Evolutionary conservation across 1,140 invertebrate genomes (phyloP).

Genomic region (Drosophila kepulauana): DNA sequence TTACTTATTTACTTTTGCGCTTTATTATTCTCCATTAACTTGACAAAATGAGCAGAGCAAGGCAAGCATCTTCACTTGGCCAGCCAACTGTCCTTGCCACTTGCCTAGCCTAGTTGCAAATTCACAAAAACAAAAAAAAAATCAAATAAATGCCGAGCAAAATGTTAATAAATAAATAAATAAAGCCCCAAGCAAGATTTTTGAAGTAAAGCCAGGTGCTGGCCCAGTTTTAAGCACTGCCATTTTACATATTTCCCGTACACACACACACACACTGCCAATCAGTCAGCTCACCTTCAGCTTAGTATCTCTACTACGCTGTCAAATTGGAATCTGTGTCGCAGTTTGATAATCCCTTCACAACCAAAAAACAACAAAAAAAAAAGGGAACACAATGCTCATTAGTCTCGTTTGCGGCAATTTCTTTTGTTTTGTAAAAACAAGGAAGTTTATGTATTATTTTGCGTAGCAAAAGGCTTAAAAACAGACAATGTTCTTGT

Average conservation of each 20-base stretch:
- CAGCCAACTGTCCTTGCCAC: constrained; percentile 43
- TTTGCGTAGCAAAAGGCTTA: constrained; percentile 30
- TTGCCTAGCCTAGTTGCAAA: constrained; percentile 53
- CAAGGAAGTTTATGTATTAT: constrained; percentile 10
- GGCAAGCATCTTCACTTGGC: constrained; percentile 14
- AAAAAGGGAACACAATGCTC: constrained; percentile 25
- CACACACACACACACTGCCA: constrained; percentile 22
- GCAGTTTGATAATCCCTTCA: constrained; percentile 36
- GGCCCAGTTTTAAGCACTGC: constrained; percentile 2
- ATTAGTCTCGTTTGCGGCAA: constrained; percentile 60
- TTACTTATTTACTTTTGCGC: constrained; percentile 82
- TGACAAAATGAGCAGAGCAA: constrained; percentile 74
- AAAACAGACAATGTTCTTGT: constrained; percentile 21
- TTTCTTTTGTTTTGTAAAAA: constrained; percentile 30
- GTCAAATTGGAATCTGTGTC: constrained; percentile 2
- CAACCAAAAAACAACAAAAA: not conserved
- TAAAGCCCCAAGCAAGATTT: constrained; percentile 32
- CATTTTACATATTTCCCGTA: constrained; percentile 8
- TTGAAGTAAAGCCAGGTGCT: constrained; percentile 12
- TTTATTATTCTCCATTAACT: constrained; percentile 84
- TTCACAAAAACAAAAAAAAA: constrained; percentile 15
- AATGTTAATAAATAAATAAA: constrained; percentile 38
- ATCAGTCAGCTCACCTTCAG: constrained; percentile 35
- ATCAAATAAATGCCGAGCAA: constrained; percentile 5
- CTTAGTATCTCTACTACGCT: constrained; percentile 8